phyloP scores from a whole-genome alignment of 2,888 invertebrate species.

The Sesamia inferens region DNA sequence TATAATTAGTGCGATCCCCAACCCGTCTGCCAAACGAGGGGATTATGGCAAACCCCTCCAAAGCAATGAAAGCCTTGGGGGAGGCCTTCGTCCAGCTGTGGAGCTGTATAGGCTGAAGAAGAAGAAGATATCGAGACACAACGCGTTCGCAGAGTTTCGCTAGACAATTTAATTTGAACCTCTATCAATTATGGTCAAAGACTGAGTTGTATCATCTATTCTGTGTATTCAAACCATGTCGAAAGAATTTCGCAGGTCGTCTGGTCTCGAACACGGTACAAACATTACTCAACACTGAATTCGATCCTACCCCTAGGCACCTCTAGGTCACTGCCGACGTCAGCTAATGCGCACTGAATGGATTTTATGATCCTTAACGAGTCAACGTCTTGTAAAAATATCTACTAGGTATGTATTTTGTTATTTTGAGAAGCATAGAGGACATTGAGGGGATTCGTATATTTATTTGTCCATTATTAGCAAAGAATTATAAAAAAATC shows the following conservation, averaged over 20 bases:
- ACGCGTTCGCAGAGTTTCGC: too few relatives aligned
- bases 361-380: slow-evolving; percentile 11
- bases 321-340: slow-evolving; percentile 26
- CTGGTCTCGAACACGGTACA: not conserved
- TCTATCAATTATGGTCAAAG: not conserved
- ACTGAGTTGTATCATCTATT: not conserved
- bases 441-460: not conserved
- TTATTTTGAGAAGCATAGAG: not conserved
- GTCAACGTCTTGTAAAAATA: not conserved
- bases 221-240: not conserved
- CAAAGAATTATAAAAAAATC: too few relatives aligned
- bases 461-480: too few relatives aligned
- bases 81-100: too few relatives aligned
- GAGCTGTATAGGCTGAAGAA: too few relatives aligned
- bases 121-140: too few relatives aligned
- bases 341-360: not conserved
- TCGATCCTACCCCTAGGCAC: slow-evolving; percentile 8
- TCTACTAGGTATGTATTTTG: not conserved
- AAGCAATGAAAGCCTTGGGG: too few relatives aligned
- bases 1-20: too few relatives aligned
- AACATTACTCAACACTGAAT: slow-evolving; percentile 20
- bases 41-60: too few relatives aligned
- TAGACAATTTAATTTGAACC: too few relatives aligned
- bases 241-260: not conserved
- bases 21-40: too few relatives aligned